Conservation (phyloP, 2,113 vertebrate genomes). For the Ovibos moschatus region DNA sequence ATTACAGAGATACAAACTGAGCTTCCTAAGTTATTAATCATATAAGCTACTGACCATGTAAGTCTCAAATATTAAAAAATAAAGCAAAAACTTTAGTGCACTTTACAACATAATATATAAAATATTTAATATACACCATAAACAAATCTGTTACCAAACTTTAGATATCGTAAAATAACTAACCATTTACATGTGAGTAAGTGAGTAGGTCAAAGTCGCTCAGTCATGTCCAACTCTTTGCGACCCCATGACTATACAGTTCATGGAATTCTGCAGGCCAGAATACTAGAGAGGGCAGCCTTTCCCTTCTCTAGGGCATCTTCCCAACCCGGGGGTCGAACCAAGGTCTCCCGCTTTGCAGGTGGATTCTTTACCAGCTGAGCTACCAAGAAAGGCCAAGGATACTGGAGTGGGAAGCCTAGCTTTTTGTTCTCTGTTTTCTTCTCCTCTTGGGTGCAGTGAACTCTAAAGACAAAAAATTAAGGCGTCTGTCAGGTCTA, state of each 20-base stretch:
- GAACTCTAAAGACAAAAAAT: constrained; percentile 74
- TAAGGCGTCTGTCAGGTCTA: constrained; percentile 22
- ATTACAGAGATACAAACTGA: not conserved
- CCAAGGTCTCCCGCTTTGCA: not conserved
- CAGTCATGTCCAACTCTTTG: not conserved
- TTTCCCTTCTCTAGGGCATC: not conserved
- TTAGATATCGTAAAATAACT: constrained; percentile 14
- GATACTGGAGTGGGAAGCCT: not conserved
- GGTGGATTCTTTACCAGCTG: not conserved
- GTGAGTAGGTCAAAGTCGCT: not conserved
- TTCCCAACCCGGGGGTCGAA: not conserved
- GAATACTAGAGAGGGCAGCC: not conserved
- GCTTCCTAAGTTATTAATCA: not conserved
- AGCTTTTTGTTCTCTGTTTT: constrained; percentile 59
- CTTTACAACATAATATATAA: constrained; percentile 10
- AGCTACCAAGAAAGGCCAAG: not conserved
- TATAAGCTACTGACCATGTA: not conserved
- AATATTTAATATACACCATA: constrained; percentile 4
- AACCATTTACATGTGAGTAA: not conserved
- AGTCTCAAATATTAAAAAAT: constrained; percentile 14
- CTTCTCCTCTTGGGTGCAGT: constrained; percentile 75
- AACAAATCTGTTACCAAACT: not conserved
- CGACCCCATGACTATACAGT: not conserved
- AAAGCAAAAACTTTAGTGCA: constrained; percentile 36
- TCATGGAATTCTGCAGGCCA: not conserved